These are phyloP conservation scores for Dipodomys ordii DNA, from an alignment of 2,113 vertebrate species.

Conservation along the genomic window DNA sequence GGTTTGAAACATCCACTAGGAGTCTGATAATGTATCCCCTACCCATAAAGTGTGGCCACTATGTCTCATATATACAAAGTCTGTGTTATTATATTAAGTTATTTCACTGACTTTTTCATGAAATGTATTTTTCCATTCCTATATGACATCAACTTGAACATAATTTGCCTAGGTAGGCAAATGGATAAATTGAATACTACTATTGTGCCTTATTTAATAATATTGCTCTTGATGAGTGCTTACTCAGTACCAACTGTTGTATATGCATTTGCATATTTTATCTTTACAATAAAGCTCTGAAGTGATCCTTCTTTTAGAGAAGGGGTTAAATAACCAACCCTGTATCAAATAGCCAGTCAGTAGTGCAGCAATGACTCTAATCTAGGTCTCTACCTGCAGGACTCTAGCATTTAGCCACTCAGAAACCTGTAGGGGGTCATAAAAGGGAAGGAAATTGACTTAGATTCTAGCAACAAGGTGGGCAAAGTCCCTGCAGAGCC, in stretches of 20 bases:
- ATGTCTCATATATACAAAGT: neutral
- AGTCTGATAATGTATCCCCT: neutral
- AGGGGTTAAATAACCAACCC: neutral
- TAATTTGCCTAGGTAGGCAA: neutral
- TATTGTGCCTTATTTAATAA: neutral
- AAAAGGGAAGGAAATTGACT: neutral
- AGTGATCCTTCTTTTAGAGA: neutral
- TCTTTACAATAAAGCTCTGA: neutral
- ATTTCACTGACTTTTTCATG: neutral
- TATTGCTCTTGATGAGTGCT: neutral
- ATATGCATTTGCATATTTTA: neutral
- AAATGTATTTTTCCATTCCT: conserved; percentile 34
- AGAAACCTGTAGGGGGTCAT: neutral
- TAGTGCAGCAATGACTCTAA: neutral
- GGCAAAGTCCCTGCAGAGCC: neutral
- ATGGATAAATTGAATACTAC: conserved; percentile 26
- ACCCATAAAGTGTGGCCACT: no score
- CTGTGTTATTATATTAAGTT: neutral
- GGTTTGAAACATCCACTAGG: neutral
- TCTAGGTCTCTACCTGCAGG: neutral
- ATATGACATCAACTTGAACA: neutral
- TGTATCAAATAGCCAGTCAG: neutral
- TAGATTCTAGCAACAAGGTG: neutral
- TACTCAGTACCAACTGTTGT: neutral
- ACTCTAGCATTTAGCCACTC: neutral